These are phyloP conservation scores for Ictalurus furcatus DNA, from an alignment of 2,113 vertebrate genomes.

Conservation along the genomic window DNA sequence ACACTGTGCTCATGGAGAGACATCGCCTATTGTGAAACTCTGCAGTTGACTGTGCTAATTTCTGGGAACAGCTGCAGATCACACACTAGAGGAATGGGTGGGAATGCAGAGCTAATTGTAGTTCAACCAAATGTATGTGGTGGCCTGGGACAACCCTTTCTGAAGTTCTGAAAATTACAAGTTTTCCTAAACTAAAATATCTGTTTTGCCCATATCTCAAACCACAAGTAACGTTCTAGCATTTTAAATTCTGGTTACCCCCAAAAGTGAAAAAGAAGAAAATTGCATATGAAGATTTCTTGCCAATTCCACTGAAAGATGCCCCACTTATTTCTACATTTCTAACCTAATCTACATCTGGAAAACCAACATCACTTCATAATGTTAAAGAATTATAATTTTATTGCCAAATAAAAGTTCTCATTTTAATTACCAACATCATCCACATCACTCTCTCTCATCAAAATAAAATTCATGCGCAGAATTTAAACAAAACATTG, in stretches of 20 bases:
- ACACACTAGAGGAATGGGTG: conserved; percentile 4
- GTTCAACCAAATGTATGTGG: conserved; percentile 15
- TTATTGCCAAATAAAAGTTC: background rate
- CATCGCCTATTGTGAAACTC: conserved; percentile 31
- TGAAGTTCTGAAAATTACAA: conserved; percentile 26
- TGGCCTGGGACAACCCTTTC: conserved; percentile 6
- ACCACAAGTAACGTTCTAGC: background rate
- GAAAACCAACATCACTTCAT: background rate
- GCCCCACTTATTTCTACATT: background rate
- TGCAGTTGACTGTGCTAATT: conserved; percentile 40
- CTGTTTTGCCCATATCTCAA: background rate
- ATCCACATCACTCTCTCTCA: background rate
- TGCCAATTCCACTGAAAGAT: background rate
- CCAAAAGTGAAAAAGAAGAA: background rate
- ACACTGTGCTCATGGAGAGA: background rate
- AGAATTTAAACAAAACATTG: background rate
- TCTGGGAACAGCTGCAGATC: conserved; percentile 51
- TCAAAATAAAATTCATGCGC: background rate
- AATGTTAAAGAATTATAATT: background rate
- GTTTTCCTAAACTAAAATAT: conserved; percentile 9
- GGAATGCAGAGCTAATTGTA: conserved; percentile 19
- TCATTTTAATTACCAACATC: background rate
- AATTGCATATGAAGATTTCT: background rate
- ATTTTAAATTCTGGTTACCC: background rate
- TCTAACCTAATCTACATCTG: background rate